Percentiles rank a stretch among this genome's conserved stretches.
Conservation (phyloP, 2,888 invertebrate genomes). For the Synanthedon formicaeformis region DNA sequence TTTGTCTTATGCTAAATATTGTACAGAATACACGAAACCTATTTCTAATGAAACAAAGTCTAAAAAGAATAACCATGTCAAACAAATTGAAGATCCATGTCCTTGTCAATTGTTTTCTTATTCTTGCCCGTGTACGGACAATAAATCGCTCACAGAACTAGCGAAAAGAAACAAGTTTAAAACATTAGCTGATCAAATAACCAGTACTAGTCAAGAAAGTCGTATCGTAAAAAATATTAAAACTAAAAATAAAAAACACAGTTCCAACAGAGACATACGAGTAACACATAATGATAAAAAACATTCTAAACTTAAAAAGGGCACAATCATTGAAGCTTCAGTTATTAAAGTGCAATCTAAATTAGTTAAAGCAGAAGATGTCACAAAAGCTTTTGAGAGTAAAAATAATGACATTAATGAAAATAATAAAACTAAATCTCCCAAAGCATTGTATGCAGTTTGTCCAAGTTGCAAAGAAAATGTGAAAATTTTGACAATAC, state of each 20-base stretch:
- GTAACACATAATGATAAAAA: too few species aligned
- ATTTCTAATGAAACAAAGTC: conserved; percentile 26
- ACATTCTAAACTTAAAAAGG: too few species aligned
- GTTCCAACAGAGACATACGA: conserved; percentile 8
- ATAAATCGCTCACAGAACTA: conserved; percentile 30
- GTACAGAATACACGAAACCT: conserved; percentile 36
- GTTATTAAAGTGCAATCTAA: too few species aligned
- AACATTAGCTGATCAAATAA: conserved; percentile 23
- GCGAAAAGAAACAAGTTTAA: conserved; percentile 25
- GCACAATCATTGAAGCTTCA: too few species aligned
- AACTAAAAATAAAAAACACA: conserved; percentile 15
- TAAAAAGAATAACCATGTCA: conserved; percentile 31
- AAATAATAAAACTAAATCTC: conserved; percentile 14
- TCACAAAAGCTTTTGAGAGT: conserved; percentile 8
- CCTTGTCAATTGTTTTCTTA: conserved; percentile 53
- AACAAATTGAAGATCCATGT: conserved; percentile 39
- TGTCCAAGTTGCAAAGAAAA: conserved; percentile 52
- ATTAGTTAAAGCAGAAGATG: conserved; percentile 5
- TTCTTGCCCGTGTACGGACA: conserved; percentile 39
- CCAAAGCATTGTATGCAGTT: conserved; percentile 26
- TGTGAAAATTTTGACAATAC: conserved; percentile 34
- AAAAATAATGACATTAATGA: conserved; percentile 9
- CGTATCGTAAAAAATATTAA: conserved; percentile 6
- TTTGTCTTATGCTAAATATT: conserved; percentile 48
- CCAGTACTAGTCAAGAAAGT: conserved; percentile 16